Evolutionary conservation across 2,113 vertebrate genomes (phyloP).

Genomic region (Indicator maculatus): DNA sequence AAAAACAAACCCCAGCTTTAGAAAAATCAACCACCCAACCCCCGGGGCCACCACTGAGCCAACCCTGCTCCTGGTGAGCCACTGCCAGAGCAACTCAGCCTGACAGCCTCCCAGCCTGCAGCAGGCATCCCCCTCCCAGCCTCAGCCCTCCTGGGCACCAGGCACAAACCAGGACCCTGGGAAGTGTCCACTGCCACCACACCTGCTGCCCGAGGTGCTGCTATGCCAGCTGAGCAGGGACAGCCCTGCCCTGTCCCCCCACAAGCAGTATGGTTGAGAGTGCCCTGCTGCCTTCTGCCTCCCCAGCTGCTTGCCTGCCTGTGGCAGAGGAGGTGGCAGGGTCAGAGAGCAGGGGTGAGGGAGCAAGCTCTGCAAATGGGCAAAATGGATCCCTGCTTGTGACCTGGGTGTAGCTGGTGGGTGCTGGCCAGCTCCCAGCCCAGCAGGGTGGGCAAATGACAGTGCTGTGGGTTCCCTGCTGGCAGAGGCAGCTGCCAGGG

Average conservation of each 20-base stretch:
- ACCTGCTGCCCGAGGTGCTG: background rate
- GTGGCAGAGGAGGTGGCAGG: background rate
- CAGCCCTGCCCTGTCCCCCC: background rate
- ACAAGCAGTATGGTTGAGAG: background rate
- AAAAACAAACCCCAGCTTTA: slow-evolving; percentile 46
- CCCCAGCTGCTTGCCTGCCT: background rate
- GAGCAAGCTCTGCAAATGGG: background rate
- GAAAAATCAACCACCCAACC: slow-evolving; percentile 29
- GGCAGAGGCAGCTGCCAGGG: background rate
- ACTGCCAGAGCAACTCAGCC: background rate
- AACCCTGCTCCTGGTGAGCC: background rate
- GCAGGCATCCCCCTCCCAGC: rapidly evolving
- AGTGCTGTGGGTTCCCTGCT: background rate
- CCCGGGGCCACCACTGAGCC: background rate
- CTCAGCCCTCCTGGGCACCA: background rate
- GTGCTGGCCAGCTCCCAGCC: background rate
- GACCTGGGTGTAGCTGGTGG: background rate
- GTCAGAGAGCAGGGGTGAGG: background rate
- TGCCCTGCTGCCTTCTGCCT: background rate
- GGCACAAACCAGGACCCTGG: background rate
- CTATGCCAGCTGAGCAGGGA: background rate
- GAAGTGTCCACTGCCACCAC: background rate
- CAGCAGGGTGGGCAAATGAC: rapidly evolving
- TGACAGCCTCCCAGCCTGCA: background rate
- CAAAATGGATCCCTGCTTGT: background rate